These are phyloP conservation scores for Coilia nasus DNA, from an alignment of 2,797 vertebrate genomes.

Conservation along the genomic window DNA sequence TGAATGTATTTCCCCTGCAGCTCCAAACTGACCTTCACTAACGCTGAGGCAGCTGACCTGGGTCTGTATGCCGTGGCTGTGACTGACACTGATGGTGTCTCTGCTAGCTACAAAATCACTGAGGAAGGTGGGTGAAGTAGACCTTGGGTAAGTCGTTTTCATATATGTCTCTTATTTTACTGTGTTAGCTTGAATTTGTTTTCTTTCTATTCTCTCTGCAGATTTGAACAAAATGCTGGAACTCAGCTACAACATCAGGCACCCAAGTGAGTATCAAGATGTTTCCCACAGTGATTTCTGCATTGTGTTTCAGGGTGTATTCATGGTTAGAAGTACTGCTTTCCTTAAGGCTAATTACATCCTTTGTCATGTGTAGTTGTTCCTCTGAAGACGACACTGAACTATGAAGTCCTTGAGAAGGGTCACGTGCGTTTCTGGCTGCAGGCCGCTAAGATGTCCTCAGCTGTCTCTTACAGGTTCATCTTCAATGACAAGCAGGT, in stretches of 20 bases:
- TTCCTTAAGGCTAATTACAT: not conserved
- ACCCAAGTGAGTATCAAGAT: conserved; percentile 83
- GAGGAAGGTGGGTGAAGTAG: conserved; percentile 78
- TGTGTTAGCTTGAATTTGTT: not conserved
- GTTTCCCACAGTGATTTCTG: not conserved
- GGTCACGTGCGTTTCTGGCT: conserved; percentile 97
- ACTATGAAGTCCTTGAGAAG: conserved; percentile 91
- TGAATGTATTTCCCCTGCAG: conserved; percentile 65
- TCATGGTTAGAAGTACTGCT: too few relatives aligned
- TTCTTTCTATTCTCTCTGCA: conserved; percentile 56
- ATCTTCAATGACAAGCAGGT: conserved; percentile 92
- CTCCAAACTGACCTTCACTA: conserved; percentile 86
- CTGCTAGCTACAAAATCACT: conserved; percentile 84
- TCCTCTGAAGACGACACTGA: conserved; percentile 90
- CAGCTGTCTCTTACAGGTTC: conserved; percentile 85
- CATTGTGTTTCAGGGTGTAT: too few relatives aligned
- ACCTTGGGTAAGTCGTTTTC: not conserved
- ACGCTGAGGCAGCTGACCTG: conserved; percentile 85
- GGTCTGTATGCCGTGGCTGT: conserved; percentile 89
- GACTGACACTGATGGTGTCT: conserved; percentile 91
- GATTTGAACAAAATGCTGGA: conserved; percentile 88
- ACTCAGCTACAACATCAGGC: conserved; percentile 90
- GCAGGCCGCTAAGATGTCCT: conserved; percentile 86
- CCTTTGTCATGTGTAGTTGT: conserved; percentile 74
- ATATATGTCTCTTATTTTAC: not conserved